Percentiles rank a stretch among this genome's conserved stretches.
Conservation (phyloP, 2,888 invertebrate species). For the Mayetiola destructor region DNA sequence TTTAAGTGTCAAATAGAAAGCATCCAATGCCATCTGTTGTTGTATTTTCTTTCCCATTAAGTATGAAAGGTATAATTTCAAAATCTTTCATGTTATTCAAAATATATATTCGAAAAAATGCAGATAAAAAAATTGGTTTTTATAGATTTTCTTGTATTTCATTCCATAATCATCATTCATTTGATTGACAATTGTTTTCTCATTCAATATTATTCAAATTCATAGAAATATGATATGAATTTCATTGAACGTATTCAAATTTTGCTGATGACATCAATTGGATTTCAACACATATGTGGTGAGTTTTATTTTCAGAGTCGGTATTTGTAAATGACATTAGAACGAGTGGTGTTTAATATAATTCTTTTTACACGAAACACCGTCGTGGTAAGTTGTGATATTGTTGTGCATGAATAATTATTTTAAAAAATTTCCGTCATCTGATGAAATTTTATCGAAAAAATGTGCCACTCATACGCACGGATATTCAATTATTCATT, state of each 20-base stretch:
- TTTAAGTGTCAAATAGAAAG: no score
- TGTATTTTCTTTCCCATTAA: not conserved
- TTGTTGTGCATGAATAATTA: not conserved
- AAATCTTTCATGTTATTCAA: no score
- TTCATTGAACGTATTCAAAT: not conserved
- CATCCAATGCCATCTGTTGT: not conserved
- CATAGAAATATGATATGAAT: no score
- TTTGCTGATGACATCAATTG: no score
- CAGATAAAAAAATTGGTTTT: no score
- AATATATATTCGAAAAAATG: no score
- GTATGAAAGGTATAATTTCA: no score
- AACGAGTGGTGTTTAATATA: not conserved
- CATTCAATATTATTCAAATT: not conserved
- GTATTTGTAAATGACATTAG: not conserved
- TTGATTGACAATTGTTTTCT: no score
- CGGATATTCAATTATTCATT: not conserved
- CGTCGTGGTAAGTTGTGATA: slow-evolving; percentile 12
- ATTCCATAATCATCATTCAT: no score
- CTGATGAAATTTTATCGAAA: not conserved
- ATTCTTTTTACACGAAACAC: slow-evolving; percentile 9
- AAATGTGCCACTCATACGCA: not conserved
- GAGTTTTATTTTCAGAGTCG: no score
- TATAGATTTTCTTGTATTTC: no score
- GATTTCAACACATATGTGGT: no score
- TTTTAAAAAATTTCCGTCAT: not conserved